A percentile compares a stretch with the other conserved stretches of the same genome.
phyloP scores from a whole-genome alignment of 2,113 vertebrate species.

The Phyllostomus hastatus region DNA sequence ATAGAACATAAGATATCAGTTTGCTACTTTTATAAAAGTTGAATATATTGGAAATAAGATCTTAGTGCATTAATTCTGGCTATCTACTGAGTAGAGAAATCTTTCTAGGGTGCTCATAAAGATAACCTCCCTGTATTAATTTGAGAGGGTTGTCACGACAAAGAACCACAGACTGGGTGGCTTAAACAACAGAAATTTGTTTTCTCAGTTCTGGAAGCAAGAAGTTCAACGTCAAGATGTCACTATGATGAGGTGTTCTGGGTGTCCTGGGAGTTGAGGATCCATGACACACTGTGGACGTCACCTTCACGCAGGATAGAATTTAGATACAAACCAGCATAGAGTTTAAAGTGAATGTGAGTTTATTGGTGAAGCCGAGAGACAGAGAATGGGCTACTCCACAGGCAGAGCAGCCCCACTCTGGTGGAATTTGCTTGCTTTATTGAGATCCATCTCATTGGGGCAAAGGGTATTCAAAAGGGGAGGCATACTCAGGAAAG shows the following conservation, averaged over 20 bases:
- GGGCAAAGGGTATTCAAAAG: background rate
- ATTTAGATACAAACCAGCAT: background rate
- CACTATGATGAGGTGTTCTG: background rate
- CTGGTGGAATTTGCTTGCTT: background rate
- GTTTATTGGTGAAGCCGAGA: background rate
- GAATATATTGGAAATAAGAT: background rate
- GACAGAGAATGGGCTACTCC: background rate
- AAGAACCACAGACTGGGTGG: background rate
- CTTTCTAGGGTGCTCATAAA: background rate
- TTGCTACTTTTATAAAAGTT: conserved; percentile 31
- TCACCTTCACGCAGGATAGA: background rate
- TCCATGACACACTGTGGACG: background rate
- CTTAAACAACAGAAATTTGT: background rate
- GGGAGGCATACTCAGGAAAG: background rate
- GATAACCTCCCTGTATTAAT: background rate
- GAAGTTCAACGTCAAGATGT: background rate
- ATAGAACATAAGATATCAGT: background rate
- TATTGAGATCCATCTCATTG: background rate
- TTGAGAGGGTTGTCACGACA: background rate
- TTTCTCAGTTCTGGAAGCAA: background rate
- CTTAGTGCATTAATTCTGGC: background rate
- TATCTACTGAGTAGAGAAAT: background rate
- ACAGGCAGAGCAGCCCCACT: background rate
- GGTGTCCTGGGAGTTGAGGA: background rate
- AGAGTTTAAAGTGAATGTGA: background rate